A percentile compares a stretch with the other conserved stretches of the same genome.
These are phyloP conservation scores for Theristicus caerulescens DNA, from an alignment of 2,113 vertebrate species.

Conservation along the genomic window DNA sequence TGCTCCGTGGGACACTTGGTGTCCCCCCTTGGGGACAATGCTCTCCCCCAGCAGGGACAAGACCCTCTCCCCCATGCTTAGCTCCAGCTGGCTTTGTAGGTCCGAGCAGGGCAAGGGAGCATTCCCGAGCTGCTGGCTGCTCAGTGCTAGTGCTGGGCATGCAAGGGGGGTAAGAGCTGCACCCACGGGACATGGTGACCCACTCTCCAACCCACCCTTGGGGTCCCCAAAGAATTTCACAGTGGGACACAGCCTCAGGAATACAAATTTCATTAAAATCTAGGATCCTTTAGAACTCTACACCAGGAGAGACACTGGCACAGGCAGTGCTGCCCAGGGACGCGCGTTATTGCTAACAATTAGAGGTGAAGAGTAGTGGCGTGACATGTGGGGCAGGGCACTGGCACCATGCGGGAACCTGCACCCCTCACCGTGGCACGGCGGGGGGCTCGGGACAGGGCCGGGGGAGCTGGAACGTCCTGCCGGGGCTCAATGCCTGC, in stretches of 20 bases:
- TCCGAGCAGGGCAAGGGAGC: neutral
- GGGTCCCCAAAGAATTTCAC: conserved; percentile 55
- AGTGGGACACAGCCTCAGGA: conserved; percentile 62
- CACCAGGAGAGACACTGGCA: conserved; percentile 64
- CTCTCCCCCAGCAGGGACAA: neutral
- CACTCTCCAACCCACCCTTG: neutral
- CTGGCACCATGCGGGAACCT: conserved; percentile 64
- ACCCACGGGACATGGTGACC: no score
- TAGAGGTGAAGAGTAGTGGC: conserved; percentile 46
- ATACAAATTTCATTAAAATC: conserved; percentile 85
- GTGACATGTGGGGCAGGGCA: conserved; percentile 41
- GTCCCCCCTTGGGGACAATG: neutral
- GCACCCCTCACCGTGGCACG: neutral
- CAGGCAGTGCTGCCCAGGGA: conserved; percentile 51
- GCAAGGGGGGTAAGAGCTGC: neutral
- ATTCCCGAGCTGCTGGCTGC: neutral
- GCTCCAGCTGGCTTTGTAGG: neutral
- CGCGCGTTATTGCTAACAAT: conserved; percentile 64
- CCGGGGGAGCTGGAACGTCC: conserved; percentile 52
- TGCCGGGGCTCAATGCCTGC: neutral
- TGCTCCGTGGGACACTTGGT: neutral
- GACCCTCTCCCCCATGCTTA: no score
- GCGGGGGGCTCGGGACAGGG: neutral
- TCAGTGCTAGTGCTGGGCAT: neutral
- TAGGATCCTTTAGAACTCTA: conserved; percentile 78